Evolutionary conservation across 1,140 invertebrate genomes (phyloP), one percentile per base, ranked within the genome.

Genomic region (Drosophila nasuta): DNA sequence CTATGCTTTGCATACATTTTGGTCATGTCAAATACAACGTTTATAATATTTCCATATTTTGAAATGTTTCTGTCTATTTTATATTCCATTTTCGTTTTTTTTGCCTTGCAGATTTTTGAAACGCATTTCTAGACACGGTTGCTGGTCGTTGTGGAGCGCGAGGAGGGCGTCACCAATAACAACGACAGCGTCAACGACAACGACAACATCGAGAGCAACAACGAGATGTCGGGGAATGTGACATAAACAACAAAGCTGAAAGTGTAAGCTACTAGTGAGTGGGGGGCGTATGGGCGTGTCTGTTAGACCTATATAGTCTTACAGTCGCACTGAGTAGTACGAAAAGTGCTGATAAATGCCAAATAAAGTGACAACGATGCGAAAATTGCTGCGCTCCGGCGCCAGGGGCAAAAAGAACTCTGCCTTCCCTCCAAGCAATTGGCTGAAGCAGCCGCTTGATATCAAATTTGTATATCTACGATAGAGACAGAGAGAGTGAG

Each of bases 301-400:
- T 17, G 43, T 41, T 25, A 20, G 33, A 17, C 35, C n/a, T n/a
- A 1, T 20, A 38, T 41, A 41, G 28, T 54, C 51, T 54, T 33
- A 54, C 51, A 48, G 45, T 59, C 33, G 11, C 7, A 43, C 41
- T 41, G 38, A 43, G 35, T 38, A 33, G 59, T 35, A 46, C 49
- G 48, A 68, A 75, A 80, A 80, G 76, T 83, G 85, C 83, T 88
- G 80, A 89, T 88, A 88, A 89, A 89, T 88, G 85, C 77, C 85
- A 88, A 88, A 89, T 81, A 75, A 81, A 89, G 85, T 88, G 83
- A 88, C 83, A 89, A 88, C 83, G 77, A 88, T 72, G 80, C 56
- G 80, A 71, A 68, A 83, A 66, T 67, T 76, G 79, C 51, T 46
- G 73, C 56, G 74, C 62, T 46, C 57, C 11, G 60, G 48, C 11